These are phyloP conservation scores for Gallirallus australis DNA, from an alignment of 2,797 vertebrate species.

Conservation along the genomic window DNA sequence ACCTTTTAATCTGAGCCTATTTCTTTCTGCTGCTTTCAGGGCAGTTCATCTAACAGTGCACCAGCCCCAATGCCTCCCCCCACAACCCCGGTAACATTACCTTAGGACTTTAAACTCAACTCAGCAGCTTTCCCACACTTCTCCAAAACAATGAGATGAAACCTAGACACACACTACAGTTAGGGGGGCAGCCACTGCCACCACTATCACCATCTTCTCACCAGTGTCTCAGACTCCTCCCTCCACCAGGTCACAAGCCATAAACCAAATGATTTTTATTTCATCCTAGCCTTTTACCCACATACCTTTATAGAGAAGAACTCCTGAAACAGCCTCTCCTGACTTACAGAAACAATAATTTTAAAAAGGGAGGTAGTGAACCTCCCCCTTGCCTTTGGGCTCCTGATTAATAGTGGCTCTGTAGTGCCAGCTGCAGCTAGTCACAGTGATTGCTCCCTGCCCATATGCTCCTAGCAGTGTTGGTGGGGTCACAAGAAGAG, in stretches of 20 bases:
- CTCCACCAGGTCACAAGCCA: neutral
- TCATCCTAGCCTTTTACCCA: neutral
- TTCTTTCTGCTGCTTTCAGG: neutral
- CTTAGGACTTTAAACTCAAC: neutral
- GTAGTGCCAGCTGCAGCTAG: neutral
- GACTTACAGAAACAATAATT: rapidly evolving
- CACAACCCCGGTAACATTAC: neutral
- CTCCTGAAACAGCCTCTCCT: neutral
- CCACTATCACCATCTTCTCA: too few species aligned
- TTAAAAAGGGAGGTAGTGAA: neutral
- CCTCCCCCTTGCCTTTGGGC: neutral
- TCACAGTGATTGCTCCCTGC: neutral
- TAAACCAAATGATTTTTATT: neutral
- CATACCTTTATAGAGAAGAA: neutral
- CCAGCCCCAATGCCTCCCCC: neutral
- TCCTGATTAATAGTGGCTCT: neutral
- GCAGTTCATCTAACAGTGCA: neutral
- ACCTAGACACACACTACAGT: neutral
- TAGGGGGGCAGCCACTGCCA: too few species aligned
- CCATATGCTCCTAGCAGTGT: neutral
- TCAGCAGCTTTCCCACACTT: neutral
- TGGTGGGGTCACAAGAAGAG: neutral
- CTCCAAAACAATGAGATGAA: neutral
- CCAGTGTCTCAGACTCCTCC: rapidly evolving
- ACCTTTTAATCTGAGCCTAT: rapidly evolving